phyloP scores from a whole-genome alignment of 2,888 invertebrate species.

The Dicyrtoma fusca region DNA sequence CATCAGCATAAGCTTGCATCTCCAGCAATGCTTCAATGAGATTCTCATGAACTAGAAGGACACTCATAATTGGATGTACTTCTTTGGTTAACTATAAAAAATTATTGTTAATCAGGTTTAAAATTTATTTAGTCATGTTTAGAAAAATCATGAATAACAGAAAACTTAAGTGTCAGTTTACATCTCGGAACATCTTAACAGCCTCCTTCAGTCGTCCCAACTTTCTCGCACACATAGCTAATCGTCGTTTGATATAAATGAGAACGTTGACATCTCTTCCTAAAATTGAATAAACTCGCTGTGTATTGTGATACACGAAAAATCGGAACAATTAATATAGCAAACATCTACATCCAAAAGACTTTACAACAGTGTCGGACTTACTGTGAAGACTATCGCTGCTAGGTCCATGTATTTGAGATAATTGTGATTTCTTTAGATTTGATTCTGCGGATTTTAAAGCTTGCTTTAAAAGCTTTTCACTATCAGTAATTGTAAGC shows the following conservation, averaged over 20 bases:
- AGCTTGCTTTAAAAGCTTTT: conserved; percentile 80
- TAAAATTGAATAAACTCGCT: conserved; percentile 57
- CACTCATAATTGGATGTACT: conserved; percentile 91
- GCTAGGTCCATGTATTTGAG: conserved; percentile 70
- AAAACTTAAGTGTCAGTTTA: conserved; percentile 59
- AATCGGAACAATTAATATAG: too few species aligned
- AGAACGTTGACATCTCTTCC: conserved; percentile 89
- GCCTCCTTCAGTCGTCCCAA: conserved; percentile 92
- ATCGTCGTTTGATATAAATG: conserved; percentile 88
- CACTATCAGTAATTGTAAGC: conserved; percentile 84
- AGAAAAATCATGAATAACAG: neutral
- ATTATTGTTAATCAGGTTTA: conserved; percentile 22
- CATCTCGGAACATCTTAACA: conserved; percentile 93
- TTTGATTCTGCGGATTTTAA: conserved; percentile 81
- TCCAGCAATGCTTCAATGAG: conserved; percentile 92
- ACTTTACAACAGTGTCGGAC: too few species aligned
- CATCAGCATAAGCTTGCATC: conserved; percentile 96
- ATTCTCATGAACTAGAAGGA: conserved; percentile 93
- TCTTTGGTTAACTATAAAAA: conserved; percentile 80
- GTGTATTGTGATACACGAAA: conserved; percentile 34
- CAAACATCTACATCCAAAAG: too few species aligned
- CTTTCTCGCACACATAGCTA: conserved; percentile 97
- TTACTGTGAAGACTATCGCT: conserved; percentile 74
- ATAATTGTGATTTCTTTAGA: conserved; percentile 77
- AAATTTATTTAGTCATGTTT: conserved; percentile 8